Base-by-base conservation (phyloP, 1,140 invertebrate genomes). In the Tetragonula clypearis region DNA sequence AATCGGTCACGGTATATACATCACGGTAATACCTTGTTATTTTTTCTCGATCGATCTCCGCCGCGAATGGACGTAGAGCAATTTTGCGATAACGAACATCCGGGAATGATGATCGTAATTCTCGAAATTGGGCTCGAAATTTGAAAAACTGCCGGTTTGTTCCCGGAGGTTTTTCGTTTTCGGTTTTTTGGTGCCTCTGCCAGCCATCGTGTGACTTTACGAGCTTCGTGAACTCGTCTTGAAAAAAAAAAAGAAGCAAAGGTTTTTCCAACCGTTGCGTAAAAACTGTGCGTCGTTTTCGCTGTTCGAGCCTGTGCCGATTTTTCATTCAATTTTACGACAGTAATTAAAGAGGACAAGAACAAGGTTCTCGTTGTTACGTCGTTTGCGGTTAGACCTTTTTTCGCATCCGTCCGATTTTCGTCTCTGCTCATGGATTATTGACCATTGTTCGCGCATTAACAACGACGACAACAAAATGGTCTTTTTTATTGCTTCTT, bases 311-410 rank as follows among this genome's bases (percentile, higher is more conserved):
- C 19, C 21, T 11, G 2, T 11, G 6, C 6, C 26, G 58, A 76
- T 55, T 74, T 74, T 75, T 21, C 60, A 60, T 62, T n/a, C 14
- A 23, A 76, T 35, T 82, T 66, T 68, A 56, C 49, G 49, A 35
- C 1, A 1, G 26, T 19, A 55, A 79, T 79, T 69, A 79, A 56
- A 11, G 26, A 35, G 35, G 3, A 41, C 5, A 79, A 21, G 23
- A 35, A 49, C 41, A 79, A 84, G 76, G 76, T 26, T 30, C 66
- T 19, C 49, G n/a, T 21, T 12, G 56, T 79, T 79, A 72, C 76
- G 56, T 84, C 56, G n/a, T 79, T 53, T 55, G 76, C 26, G 11
- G 55, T 53, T 23, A 3, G 5, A 3, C 3, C 35, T 66, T 82
- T 66, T 62, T 9, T 26, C 41, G 0, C 2, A 14, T n/a, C 3